phyloP scores from a whole-genome alignment of 37 sponge, comb jelly and placozoan genomes.

The Petrosia ficiformis region DNA sequence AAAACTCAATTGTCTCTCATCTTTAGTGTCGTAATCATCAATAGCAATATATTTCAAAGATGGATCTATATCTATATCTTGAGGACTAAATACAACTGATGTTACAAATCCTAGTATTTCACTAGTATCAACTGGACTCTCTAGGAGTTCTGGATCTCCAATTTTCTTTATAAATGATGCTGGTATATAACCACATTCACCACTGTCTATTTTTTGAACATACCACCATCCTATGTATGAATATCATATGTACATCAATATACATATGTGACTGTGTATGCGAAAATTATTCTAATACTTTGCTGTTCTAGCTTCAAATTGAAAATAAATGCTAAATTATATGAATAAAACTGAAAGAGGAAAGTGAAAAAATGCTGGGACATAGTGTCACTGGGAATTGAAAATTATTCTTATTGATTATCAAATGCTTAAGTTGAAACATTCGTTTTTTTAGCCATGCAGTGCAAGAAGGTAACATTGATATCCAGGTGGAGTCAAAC shows the following conservation, averaged over 20 bases:
- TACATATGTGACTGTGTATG: too few species aligned
- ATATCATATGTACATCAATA: neutral
- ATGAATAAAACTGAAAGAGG: too few species aligned
- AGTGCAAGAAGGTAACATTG: too few species aligned
- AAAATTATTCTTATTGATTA: too few species aligned
- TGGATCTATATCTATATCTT: neutral
- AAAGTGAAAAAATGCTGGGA: too few species aligned
- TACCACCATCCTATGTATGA: constrained; percentile 5
- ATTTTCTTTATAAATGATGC: neutral
- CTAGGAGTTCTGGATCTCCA: neutral
- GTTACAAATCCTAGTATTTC: constrained; percentile 3
- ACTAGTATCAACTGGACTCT: neutral
- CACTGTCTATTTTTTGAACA: neutral
- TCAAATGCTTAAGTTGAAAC: too few species aligned
- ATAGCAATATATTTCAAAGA: constrained; percentile 30
- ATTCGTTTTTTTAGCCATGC: too few species aligned
- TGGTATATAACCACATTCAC: constrained; percentile 1
- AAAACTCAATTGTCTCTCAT: constrained; percentile 40
- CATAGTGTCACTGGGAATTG: too few species aligned
- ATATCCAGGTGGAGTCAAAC: too few species aligned
- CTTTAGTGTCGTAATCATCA: constrained; percentile 42
- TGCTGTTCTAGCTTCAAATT: too few species aligned
- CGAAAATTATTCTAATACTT: too few species aligned
- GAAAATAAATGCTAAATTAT: too few species aligned
- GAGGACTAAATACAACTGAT: neutral